Base-by-base conservation (phyloP, 2,888 invertebrate genomes). In the Drosophila ustulata region DNA sequence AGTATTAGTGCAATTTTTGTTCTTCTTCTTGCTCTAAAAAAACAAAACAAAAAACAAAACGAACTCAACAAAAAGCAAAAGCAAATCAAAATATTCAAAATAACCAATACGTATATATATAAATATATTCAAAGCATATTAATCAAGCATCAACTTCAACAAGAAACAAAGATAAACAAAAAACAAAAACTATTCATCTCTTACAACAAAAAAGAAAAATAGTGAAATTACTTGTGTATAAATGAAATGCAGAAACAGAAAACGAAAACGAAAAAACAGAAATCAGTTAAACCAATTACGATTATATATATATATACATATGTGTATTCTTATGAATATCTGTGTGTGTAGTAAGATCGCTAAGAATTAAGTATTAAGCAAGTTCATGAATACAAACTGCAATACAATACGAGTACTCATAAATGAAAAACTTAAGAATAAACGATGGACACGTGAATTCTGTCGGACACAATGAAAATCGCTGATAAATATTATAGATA, bases 1-100 rank as follows among this genome's bases (percentile, higher is more conserved):
- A 90, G 87, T 77, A 76, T 84, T 87, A 89, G 90, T 84, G 75
- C 71, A 88, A 88, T 75, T 82, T 89, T 80, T 76, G 75, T 80
- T 79, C 71, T 82, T 84, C 89, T 89, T 84, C 89, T 89, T 89
- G 80, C 82, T 81, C 86, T 79, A 79, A 71, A 75, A 68, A 75
- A 68, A 58, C 63, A 70, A 77, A 67, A 34, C 34, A 34, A 34
- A 79, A 82, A 62, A 62, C 50, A 11, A 71, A 66, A n/a, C n/a
- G 32, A 72, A 68, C 70, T 68, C 69, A 67, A 66, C 45, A 69
- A 68, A 63, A 45, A 69, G 45, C 53, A 72, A 74, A 72, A 62
- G 23, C 49, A 66, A 65, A 77, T 61, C 71, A 77, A 80, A 72
- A 72, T 69, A 71, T 66, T 51, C 45, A 63, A 37, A 58, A 63